Conservation (phyloP, 2,797 vertebrate species). For the Enteromius viviparus region DNA sequence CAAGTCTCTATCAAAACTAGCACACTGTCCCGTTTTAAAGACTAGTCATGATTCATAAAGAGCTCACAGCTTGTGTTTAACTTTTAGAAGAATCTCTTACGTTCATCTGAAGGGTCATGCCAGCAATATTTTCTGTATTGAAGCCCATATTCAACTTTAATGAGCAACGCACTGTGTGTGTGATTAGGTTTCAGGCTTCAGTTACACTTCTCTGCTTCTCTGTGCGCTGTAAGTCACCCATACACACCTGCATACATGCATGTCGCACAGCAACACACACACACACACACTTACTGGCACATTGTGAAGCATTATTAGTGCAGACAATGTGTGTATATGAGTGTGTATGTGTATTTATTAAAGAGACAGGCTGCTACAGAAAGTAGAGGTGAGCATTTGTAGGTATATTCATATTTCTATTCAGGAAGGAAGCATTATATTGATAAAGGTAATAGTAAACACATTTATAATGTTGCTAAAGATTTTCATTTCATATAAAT, state of each 20-base stretch:
- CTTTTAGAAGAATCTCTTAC: background rate
- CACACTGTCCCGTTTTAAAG: background rate
- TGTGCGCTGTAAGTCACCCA: conserved; percentile 47
- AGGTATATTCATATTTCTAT: background rate
- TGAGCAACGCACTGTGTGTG: conserved; percentile 69
- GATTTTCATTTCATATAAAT: background rate
- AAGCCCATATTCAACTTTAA: conserved; percentile 79
- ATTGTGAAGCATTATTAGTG: background rate
- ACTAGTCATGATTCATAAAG: background rate
- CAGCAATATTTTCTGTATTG: conserved; percentile 61
- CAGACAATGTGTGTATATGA: background rate
- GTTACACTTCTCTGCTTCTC: conserved; percentile 68
- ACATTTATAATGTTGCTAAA: background rate
- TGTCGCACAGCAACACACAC: conserved; percentile 36
- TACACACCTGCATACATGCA: conserved; percentile 37
- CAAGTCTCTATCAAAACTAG: background rate
- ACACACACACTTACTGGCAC: background rate
- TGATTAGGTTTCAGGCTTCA: conserved; percentile 78
- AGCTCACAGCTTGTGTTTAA: background rate
- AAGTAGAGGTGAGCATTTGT: background rate
- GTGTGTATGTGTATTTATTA: conserved; percentile 30
- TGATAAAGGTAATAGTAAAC: background rate
- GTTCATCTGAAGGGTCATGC: conserved; percentile 12
- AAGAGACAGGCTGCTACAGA: background rate
- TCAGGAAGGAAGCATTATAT: background rate